phyloP scores from a whole-genome alignment of 2,113 vertebrate species.

The Xenopus tropicalis region UCB_Xtro_10.0 CM004452.2:2808501-2809000 shows the following conservation, averaged over 20 bases:
- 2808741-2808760: conserved; percentile 17
- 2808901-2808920: conserved; percentile 34
- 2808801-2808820: conserved; percentile 28
- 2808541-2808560: too few relatives aligned
- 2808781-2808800: conserved; percentile 15
- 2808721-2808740: conserved; percentile 6
- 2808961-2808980: conserved; percentile 23
- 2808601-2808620: too few relatives aligned
- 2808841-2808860: conserved; percentile 34
- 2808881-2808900: conserved; percentile 22
- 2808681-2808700: too few relatives aligned
- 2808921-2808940: conserved; percentile 26
- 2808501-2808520: too few relatives aligned
- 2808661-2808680: too few relatives aligned
- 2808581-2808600: too few relatives aligned
- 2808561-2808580: too few relatives aligned
- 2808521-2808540: too few relatives aligned
- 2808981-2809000: conserved; percentile 23
- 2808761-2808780: conserved; percentile 28
- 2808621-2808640: too few relatives aligned
- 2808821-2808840: conserved; percentile 27
- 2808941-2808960: conserved; percentile 32
- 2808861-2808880: conserved; percentile 26
- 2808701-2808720: too few relatives aligned
- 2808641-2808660: too few relatives aligned